Evolutionary conservation across 30 jellyfish, hydroid and myxozoan genomes (phyloP), one percentile per base, ranked within the genome.

Genomic region (Sanderia malayensis): DNA sequence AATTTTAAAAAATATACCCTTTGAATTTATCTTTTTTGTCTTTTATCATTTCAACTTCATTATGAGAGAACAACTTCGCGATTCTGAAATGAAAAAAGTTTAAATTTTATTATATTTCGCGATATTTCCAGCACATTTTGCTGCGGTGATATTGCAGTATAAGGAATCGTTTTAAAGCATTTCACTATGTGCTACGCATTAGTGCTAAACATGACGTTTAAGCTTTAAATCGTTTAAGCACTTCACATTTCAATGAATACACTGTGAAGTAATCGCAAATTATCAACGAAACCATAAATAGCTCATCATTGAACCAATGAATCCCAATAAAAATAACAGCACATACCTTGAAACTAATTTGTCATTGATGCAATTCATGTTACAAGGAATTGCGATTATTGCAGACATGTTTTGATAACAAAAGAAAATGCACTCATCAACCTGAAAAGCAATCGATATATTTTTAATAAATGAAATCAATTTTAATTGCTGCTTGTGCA

Each of bases 311-410:
- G 1, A 2, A 65, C 29, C 18, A 31, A 6, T 37, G 52, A 37
- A 37, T 37, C 52, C n/a, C n/a, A 37, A 4, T 57, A 1, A 32
- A 0, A 22, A 58, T 53, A 23, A 22, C 4, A 9, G 37, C 19
- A 23, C 76, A 21, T 45, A 92, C 98, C 98, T 85, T 44, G 88
- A 47, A 8, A 92, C 98, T 29, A 92, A 59, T 59, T 73, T 65
- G 23, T 92, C 96, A 58, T 74, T 92, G 45, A 92, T 80, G 79
- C 98, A 83, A 47, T 79, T 77, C 96, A 92, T 84, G 80, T 80
- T 92, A 57, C 96, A 79, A 4, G 96, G 96, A 21, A 83, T 85
- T 19, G 96, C 96, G 32, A 92, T 73, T 22, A 92, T 80, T 13
- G 72, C 79, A 31, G 89, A 41, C 94, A 92, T 71, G 70, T 92